Conservation (phyloP, 2,797 vertebrate genomes). For the Sternotherus odoratus region DNA sequence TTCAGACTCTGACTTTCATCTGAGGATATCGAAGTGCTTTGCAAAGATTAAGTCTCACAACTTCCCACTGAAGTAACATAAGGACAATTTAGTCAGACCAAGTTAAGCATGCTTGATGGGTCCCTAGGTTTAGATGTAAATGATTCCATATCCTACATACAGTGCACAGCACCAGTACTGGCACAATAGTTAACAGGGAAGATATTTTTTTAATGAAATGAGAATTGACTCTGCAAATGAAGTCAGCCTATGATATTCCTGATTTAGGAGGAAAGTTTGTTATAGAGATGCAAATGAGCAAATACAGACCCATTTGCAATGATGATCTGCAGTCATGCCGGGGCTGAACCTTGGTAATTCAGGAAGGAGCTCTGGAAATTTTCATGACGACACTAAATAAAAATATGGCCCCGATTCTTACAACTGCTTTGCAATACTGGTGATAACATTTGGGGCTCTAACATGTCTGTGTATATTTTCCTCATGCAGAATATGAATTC, state of each 20-base stretch:
- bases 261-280: neutral
- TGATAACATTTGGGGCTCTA: neutral
- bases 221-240: neutral
- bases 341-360: neutral
- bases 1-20: neutral
- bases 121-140: neutral
- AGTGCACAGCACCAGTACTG: neutral
- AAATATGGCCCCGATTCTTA: neutral
- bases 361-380: neutral
- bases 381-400: neutral
- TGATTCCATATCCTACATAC: neutral
- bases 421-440: neutral
- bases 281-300: neutral
- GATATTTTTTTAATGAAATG: neutral
- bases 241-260: neutral
- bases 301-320: neutral
- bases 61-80: neutral
- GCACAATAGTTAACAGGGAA: neutral
- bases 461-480: neutral
- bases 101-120: neutral
- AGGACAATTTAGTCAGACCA: neutral
- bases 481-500: neutral
- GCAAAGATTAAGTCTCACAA: neutral
- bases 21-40: neutral
- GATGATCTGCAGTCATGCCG: neutral